These are phyloP conservation scores for Bos indicus DNA, from an alignment of 2,113 vertebrate species.

Conservation along the genomic window DNA sequence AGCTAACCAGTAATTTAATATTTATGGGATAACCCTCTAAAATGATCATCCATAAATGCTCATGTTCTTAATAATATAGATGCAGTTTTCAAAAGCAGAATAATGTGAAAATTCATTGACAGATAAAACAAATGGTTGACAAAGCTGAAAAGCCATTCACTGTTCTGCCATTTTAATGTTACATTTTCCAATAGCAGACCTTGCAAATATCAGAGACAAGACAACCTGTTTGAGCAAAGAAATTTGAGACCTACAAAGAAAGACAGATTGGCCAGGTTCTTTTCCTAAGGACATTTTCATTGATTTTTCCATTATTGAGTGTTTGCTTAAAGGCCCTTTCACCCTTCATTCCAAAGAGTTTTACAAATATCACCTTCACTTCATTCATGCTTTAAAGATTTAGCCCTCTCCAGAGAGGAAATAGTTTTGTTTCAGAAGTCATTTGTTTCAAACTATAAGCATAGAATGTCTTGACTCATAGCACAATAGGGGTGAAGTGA, in stretches of 20 bases:
- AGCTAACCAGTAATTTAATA: not conserved
- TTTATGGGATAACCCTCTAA: not conserved
- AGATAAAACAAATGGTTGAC: not conserved
- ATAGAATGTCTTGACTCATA: not conserved
- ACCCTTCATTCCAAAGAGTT: slow-evolving; percentile 24
- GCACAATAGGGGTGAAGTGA: not conserved
- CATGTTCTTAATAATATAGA: not conserved
- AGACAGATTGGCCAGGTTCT: not conserved
- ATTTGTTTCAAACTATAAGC: slow-evolving; percentile 6
- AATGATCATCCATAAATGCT: not conserved
- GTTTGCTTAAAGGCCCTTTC: slow-evolving; percentile 43
- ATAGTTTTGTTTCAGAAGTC: slow-evolving; percentile 21
- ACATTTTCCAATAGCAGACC: not conserved
- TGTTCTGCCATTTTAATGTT: not conserved
- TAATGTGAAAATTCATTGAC: not conserved
- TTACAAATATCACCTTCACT: slow-evolving; percentile 42
- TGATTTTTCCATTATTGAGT: slow-evolving; percentile 48
- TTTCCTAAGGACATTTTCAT: slow-evolving; percentile 38
- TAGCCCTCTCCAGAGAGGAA: not conserved
- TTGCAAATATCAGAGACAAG: not conserved
- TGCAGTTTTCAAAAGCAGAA: not conserved
- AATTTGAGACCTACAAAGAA: slow-evolving; percentile 26
- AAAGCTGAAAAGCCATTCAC: not conserved
- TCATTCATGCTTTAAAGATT: slow-evolving; percentile 36
- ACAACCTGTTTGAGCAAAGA: slow-evolving; percentile 12